Conservation (phyloP, 92 coral and sea anemone genomes). For the Epizoanthus illoricatus region DNA sequence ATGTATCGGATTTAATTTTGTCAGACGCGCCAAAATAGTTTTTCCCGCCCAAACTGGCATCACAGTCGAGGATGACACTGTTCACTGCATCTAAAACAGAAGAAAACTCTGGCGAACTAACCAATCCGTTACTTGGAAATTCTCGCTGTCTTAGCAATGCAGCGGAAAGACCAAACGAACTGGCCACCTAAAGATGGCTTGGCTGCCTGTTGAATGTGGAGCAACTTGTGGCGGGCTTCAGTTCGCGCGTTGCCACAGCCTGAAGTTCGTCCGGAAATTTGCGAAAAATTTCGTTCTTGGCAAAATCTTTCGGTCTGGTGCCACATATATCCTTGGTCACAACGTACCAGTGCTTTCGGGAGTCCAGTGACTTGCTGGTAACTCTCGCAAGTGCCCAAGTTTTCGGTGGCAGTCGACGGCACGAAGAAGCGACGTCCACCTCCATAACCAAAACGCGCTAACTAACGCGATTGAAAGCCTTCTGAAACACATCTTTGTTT, state of each 20-base stretch:
- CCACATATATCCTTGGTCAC: neutral
- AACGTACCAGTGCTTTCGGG: slow-evolving; percentile 4
- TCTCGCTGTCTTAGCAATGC: slow-evolving; percentile 44
- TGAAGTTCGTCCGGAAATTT: slow-evolving; percentile 36
- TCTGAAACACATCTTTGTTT: neutral
- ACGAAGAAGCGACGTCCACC: neutral
- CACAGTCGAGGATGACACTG: slow-evolving; percentile 21
- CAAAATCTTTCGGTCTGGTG: neutral
- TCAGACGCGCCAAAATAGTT: neutral
- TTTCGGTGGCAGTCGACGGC: no score
- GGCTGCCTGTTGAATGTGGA: slow-evolving; percentile 43
- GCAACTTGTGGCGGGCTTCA: slow-evolving; percentile 40
- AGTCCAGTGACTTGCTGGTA: neutral
- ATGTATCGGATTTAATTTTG: no score
- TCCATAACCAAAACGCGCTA: neutral
- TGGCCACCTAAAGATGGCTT: slow-evolving; percentile 24
- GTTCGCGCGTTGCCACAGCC: slow-evolving; percentile 17
- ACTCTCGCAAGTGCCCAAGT: no score
- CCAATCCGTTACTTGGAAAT: slow-evolving; percentile 8
- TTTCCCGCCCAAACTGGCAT: slow-evolving; percentile 43
- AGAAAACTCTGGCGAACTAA: slow-evolving; percentile 5
- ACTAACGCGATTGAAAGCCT: neutral
- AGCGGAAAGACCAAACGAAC: slow-evolving; percentile 44
- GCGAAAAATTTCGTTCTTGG: neutral
- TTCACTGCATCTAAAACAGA: slow-evolving; percentile 23